Evolutionary conservation across 1,140 invertebrate species (phyloP).

Genomic region (Drosophila lacteicornis): DNA sequence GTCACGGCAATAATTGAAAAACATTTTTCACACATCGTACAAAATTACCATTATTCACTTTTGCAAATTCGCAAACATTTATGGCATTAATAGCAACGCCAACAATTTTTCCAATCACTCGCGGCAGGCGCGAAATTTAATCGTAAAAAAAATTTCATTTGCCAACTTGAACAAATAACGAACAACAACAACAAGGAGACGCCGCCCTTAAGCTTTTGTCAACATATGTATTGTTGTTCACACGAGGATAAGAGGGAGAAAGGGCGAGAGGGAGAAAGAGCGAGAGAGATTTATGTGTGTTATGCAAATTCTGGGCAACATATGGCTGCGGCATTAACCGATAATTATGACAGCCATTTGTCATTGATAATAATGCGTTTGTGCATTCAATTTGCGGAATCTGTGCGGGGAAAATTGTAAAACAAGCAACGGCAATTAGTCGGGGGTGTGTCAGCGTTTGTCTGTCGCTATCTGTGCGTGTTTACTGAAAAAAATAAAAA

Average conservation of each 20-base stretch:
- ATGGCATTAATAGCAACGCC: slow-evolving; percentile 33
- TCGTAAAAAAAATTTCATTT: slow-evolving; percentile 31
- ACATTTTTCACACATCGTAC: slow-evolving; percentile 16
- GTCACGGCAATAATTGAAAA: slow-evolving; percentile 31
- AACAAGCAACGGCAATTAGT: slow-evolving; percentile 61
- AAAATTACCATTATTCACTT: slow-evolving; percentile 31
- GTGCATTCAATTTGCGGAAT: slow-evolving; percentile 57
- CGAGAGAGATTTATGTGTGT: slow-evolving; percentile 11
- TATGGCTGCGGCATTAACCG: slow-evolving; percentile 75
- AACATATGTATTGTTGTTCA: slow-evolving; percentile 44
- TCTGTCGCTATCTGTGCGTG: neutral
- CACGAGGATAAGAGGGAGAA: slow-evolving; percentile 1
- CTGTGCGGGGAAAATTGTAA: slow-evolving; percentile 37
- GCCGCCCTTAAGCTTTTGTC: slow-evolving; percentile 45
- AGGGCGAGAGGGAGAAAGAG: slow-evolving; percentile 1
- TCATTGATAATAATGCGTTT: slow-evolving; percentile 67
- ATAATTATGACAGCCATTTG: slow-evolving; percentile 79
- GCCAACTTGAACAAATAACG: slow-evolving; percentile 24
- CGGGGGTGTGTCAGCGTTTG: slow-evolving; percentile 9
- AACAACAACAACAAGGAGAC: slow-evolving; percentile 20
- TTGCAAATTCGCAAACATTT: slow-evolving; percentile 44
- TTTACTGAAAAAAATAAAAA: neutral
- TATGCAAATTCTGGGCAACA: slow-evolving; percentile 72
- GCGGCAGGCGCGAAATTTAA: slow-evolving; percentile 25
- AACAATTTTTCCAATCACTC: slow-evolving; percentile 21